These are phyloP conservation scores for Chrysocyon brachyurus DNA, from an alignment of 2,797 vertebrate genomes.

Conservation along the genomic window DNA sequence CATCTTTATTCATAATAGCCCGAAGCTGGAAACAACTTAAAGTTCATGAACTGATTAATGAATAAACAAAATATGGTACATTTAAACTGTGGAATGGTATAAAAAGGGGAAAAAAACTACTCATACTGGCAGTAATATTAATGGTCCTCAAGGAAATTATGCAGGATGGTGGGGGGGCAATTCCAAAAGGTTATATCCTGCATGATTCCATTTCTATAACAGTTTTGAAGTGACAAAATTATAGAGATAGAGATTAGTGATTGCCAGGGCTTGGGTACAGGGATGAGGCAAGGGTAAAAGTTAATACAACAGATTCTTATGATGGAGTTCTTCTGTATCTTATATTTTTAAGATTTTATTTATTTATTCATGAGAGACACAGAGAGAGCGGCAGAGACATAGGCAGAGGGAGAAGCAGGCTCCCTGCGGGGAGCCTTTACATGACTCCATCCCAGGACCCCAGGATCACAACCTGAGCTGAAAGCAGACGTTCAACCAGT, in stretches of 20 bases:
- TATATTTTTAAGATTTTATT: too few relatives aligned
- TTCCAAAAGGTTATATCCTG: not conserved
- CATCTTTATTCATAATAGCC: not conserved
- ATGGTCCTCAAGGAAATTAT: constrained; percentile 27
- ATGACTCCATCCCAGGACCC: too few relatives aligned
- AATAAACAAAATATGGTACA: constrained; percentile 19
- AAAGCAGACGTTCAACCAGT: too few relatives aligned
- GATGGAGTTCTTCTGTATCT: not conserved
- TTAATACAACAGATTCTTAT: not conserved
- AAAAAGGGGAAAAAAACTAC: not conserved
- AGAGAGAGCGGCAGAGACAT: too few relatives aligned
- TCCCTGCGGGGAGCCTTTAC: too few relatives aligned
- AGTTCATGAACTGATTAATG: not conserved
- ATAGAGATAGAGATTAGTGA: not conserved
- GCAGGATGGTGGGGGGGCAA: not conserved
- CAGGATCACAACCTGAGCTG: too few relatives aligned
- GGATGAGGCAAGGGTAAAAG: not conserved
- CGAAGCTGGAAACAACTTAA: not conserved
- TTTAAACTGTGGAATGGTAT: not conserved
- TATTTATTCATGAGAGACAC: too few relatives aligned
- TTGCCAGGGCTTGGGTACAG: not conserved
- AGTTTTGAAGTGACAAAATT: constrained; percentile 28
- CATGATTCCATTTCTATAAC: not conserved
- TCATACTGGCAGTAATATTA: not conserved
- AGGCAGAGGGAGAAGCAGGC: too few relatives aligned